Base-by-base conservation (phyloP, 2,888 invertebrate species). In the Eupithecia vulgata region DNA sequence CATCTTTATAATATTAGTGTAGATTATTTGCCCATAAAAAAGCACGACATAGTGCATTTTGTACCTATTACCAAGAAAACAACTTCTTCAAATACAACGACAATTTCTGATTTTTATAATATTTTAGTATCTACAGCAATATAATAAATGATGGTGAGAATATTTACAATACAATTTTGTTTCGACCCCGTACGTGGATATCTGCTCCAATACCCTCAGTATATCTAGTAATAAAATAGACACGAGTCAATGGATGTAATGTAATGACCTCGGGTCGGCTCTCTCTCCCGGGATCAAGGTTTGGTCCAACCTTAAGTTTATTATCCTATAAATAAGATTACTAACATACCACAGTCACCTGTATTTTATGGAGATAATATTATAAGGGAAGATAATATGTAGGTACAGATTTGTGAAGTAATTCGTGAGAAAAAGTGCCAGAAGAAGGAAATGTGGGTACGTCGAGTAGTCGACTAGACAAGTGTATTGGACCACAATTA, bases 291-390 rank as follows among this genome's bases (percentile, higher is more conserved):
- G 81, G 85, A 82, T 82, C 81, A 84, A 82, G 85, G 82, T 85
- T 84, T 84, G 83, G 84, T 82, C 81, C 82, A 85, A 86, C 85
- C 86, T 84, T 82, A 85, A 83, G 81, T 86, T 86, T 86, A 86
- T 83, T 85, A 83, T 81, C 85, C 81, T 73, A 79, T 80, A 80
- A 80, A 79, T 76, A 77, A 75, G 59, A 77, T 67, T 75, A 75
- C 76, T 76, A 74, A 25, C 68, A 66, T 42, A 42, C 61, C 71
- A 57, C 57, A 72, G 70, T 70, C 66, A 74, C 68, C 72, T 72
- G 65, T 67, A 61, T 70, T 68, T 68, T 71, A 76, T 67, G 65
- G 68, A 67, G 59, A 59, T 65, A 65, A 64, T 75, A 52, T 66
- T 42, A 68, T 62, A 37, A 25, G 35, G 40, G 52, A 13, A 68